Evolutionary conservation across 2,888 invertebrate species (phyloP), one percentile per base, ranked within the genome.

Genomic region (Nymphalis polychloros): DNA sequence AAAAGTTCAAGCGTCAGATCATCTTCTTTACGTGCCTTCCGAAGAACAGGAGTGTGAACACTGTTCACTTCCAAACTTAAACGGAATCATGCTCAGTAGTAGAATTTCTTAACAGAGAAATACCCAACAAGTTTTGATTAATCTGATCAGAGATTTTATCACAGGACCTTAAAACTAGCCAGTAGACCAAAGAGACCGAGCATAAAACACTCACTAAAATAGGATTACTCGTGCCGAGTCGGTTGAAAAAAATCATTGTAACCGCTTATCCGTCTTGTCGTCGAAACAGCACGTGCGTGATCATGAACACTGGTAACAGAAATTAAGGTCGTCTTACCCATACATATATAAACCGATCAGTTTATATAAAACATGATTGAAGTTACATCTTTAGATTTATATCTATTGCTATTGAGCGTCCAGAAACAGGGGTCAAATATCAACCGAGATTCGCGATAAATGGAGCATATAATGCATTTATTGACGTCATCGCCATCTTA

Each of bases 271-370:
- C 73, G 55, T 64, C 62, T 52, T 66, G 17, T 17, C 10, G 23
- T 52, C 23, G 59, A 60, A 20, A 62, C 53, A 71, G 71, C 79
- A 78, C 80, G 84, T 80, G 82, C 85, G 78, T 83, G 84, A 72
- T 80, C 79, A 73, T 78, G 83, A 81, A 85, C 83, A 81, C 80
- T 81, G 81, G 84, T 82, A 84, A 85, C 83, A 86, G 81, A 82
- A 82, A 88, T 88, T 88, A 87, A 85, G 85, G 87, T 82, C 86
- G 81, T 73, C 79, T 81, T 81, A 78, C 82, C 81, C 82, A 82
- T 85, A 84, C 82, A 81, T 67, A 75, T 70, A 68, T 66, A 81
- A 73, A 78, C 72, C 79, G 82, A 87, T 88, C 85, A 86, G 87
- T 88, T 87, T 41, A 41, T 87, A 84, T 83, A 84, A 80, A 78